Evolutionary conservation across 2,888 invertebrate genomes (phyloP).

Genomic region (Drosophila multiciliata): DNA sequence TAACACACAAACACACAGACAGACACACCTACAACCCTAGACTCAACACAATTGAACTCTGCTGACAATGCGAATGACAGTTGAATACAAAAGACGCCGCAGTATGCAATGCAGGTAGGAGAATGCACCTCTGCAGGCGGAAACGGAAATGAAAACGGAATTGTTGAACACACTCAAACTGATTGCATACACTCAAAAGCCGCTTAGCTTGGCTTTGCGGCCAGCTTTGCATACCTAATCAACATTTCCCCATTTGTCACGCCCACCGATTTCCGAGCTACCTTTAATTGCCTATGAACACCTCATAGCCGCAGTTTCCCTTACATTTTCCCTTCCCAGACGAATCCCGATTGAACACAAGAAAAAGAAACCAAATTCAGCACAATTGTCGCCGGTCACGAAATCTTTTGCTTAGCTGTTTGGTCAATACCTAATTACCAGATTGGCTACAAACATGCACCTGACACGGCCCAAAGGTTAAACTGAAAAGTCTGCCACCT

Average conservation of each 20-base stretch:
- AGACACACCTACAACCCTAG: background rate
- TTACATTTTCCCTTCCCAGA: background rate
- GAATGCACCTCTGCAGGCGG: conserved; percentile 25
- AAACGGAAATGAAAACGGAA: conserved; percentile 50
- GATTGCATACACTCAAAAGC: conserved; percentile 63
- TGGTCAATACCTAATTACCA: conserved; percentile 72
- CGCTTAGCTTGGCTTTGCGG: conserved; percentile 65
- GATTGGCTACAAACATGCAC: conserved; percentile 13
- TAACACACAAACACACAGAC: conserved; percentile 2
- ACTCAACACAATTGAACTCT: conserved; percentile 31
- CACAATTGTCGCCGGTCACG: conserved; percentile 72
- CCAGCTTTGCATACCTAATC: conserved; percentile 35
- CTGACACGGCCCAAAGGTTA: conserved; percentile 53
- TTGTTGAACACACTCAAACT: conserved; percentile 67
- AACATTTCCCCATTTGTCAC: conserved; percentile 13
- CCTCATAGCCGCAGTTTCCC: conserved; percentile 22
- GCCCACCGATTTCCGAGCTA: background rate
- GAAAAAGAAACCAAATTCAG: conserved; percentile 42
- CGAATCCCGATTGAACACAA: background rate
- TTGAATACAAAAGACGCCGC: conserved; percentile 43
- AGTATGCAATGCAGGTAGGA: conserved; percentile 48
- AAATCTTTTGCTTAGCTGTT: conserved; percentile 54
- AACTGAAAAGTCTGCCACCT: conserved; percentile 66
- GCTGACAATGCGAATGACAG: conserved; percentile 71
- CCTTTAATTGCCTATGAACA: conserved; percentile 61